Evolutionary conservation across 2,113 vertebrate genomes (phyloP).

Genomic region (Pelmatolapia mariae): DNA sequence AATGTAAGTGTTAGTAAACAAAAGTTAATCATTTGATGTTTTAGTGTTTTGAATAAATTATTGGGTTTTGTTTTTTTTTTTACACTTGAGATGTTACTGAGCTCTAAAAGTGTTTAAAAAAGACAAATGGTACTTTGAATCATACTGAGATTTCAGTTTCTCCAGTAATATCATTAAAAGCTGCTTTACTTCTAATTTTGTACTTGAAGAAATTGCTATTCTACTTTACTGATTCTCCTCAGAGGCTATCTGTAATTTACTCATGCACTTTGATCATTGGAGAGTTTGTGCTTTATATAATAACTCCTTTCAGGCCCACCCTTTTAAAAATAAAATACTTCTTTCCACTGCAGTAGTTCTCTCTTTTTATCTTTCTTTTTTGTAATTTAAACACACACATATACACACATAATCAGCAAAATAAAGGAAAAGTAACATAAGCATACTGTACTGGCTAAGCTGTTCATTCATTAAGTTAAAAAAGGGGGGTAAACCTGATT

Average conservation of each 20-base stretch:
- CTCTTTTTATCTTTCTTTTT: background rate
- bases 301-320: background rate
- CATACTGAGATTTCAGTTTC: background rate
- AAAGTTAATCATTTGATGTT: background rate
- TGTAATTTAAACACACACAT: background rate
- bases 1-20: background rate
- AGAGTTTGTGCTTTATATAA: background rate
- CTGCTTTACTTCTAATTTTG: background rate
- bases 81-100: background rate
- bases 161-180: background rate
- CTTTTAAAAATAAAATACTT: background rate
- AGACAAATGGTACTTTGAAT: background rate
- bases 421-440: background rate
- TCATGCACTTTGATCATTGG: constrained; percentile 1
- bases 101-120: background rate
- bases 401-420: background rate
- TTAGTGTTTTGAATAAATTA: background rate
- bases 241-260: background rate
- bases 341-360: background rate
- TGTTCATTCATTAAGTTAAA: background rate
- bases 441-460: background rate
- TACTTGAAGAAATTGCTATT: background rate
- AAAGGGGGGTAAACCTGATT: rapidly evolving
- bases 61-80: rapidly evolving
- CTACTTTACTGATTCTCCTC: background rate